Conservation (phyloP, 2,888 invertebrate species). For the Aporophyla nigra region DNA sequence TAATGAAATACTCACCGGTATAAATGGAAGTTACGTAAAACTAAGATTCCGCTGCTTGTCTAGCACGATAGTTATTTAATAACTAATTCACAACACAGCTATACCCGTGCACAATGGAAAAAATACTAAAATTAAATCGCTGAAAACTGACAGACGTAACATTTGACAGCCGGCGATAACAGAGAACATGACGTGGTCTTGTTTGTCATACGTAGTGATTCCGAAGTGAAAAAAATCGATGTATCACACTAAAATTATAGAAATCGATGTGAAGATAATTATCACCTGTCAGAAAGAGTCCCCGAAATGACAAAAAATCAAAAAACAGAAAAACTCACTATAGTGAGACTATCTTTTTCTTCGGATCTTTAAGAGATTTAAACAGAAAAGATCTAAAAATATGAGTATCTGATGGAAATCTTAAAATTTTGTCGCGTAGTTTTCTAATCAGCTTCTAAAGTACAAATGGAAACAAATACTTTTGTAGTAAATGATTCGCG, state of each 20-base stretch:
- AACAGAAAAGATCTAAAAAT: too few species aligned
- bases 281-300: not conserved
- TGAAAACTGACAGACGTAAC: conserved; percentile 9
- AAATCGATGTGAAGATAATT: not conserved
- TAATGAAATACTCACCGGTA: conserved; percentile 23
- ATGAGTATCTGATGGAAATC: too few species aligned
- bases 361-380: too few species aligned
- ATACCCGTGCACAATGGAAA: not conserved
- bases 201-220: conserved; percentile 12
- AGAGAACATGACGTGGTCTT: conserved; percentile 23
- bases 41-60: not conserved
- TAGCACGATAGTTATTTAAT: conserved; percentile 8
- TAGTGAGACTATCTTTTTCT: too few species aligned
- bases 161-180: conserved; percentile 25
- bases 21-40: conserved; percentile 4
- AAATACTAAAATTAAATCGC: conserved; percentile 25
- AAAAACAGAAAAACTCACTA: not conserved
- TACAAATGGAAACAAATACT: too few species aligned
- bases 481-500: too few species aligned
- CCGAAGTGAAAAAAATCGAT: not conserved
- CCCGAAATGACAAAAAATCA: not conserved
- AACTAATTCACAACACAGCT: conserved; percentile 30
- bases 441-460: too few species aligned
- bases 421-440: too few species aligned
- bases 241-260: too few species aligned